Conservation (phyloP, 2,113 vertebrate species). For the Hippocampus mohnikei region DNA sequence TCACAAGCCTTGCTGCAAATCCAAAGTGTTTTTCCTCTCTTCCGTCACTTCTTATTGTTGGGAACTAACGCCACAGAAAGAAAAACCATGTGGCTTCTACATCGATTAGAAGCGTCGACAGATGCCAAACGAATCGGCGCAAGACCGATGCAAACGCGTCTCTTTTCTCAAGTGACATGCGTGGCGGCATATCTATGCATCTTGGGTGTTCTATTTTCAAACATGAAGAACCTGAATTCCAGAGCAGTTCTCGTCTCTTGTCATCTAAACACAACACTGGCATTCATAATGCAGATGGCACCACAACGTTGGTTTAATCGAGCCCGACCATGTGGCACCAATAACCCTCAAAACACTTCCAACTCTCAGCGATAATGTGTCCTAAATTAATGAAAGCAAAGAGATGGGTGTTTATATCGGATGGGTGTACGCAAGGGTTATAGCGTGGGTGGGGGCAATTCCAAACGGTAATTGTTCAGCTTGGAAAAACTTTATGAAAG, state of each 20-base stretch:
- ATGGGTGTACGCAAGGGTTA: conserved; percentile 42
- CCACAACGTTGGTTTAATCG: conserved; percentile 48
- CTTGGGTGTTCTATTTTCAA: conserved; percentile 23
- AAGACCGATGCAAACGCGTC: conserved; percentile 6
- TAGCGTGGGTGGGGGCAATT: neutral
- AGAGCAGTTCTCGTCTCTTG: conserved; percentile 10
- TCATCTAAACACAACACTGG: conserved; percentile 35
- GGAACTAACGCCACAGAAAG: conserved; percentile 23
- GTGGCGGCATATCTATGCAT: conserved; percentile 11
- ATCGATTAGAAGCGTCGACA: conserved; percentile 9
- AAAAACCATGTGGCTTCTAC: conserved; percentile 18
- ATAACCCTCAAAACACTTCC: conserved; percentile 56
- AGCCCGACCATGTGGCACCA: conserved; percentile 42
- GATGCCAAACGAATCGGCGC: neutral
- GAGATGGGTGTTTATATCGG: conserved; percentile 35
- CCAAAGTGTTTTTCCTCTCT: conserved; percentile 44
- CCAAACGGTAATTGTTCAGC: conserved; percentile 27
- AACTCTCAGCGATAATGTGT: conserved; percentile 47
- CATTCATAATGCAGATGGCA: conserved; percentile 63
- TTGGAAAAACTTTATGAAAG: conserved; percentile 1
- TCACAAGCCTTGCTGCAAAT: conserved; percentile 40
- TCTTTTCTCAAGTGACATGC: conserved; percentile 13
- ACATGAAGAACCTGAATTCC: conserved; percentile 35
- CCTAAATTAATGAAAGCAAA: conserved; percentile 53
- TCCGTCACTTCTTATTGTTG: conserved; percentile 56